Conservation (phyloP, 2,113 vertebrate species). For the Hydropotes inermis region DNA sequence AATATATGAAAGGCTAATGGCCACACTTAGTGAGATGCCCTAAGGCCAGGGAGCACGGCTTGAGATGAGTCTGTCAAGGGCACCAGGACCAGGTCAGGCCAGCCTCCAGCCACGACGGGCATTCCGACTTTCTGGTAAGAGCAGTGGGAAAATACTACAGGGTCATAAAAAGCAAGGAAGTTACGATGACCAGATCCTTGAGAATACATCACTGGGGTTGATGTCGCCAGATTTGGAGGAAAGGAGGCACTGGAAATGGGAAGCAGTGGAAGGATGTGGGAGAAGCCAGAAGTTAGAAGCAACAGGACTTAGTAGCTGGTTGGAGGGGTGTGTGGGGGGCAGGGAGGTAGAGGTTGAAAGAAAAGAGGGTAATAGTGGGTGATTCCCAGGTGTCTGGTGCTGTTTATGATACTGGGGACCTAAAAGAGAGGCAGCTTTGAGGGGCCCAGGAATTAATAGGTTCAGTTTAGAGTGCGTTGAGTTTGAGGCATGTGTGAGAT, state of each 20-base stretch:
- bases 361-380: fast-evolving
- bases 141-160: background rate
- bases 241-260: background rate
- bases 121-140: background rate
- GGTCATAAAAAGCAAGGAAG: background rate
- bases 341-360: background rate
- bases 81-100: background rate
- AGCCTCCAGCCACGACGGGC: too few species aligned
- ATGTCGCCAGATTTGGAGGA: background rate
- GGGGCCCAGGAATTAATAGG: background rate
- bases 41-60: background rate
- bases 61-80: background rate
- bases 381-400: background rate
- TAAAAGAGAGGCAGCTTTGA: background rate
- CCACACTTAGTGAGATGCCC: background rate
- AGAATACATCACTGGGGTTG: background rate
- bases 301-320: background rate
- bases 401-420: background rate
- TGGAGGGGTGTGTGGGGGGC: background rate
- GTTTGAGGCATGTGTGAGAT: background rate
- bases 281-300: background rate
- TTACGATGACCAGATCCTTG: background rate
- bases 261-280: background rate
- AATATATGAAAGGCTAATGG: too few species aligned
- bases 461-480: background rate